phyloP scores from a whole-genome alignment of 2,797 vertebrate species.

The Trachurus trachurus region DNA sequence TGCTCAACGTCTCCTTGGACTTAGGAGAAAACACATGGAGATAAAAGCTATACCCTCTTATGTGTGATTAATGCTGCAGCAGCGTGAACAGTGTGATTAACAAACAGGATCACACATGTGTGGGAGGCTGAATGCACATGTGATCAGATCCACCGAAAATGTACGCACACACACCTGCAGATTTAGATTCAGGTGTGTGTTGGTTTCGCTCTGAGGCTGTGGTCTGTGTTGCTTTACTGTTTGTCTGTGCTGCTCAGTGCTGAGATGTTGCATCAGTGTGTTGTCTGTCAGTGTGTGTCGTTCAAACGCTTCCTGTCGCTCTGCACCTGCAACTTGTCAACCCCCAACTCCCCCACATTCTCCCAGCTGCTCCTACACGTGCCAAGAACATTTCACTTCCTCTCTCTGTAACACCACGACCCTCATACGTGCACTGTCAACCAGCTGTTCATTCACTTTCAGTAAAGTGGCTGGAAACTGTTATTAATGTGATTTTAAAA shows the following conservation, averaged over 20 bases:
- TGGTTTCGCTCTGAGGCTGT: constrained; percentile 31
- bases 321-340: constrained; percentile 37
- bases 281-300: constrained; percentile 24
- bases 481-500: not conserved
- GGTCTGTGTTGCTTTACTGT: constrained; percentile 58
- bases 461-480: constrained; percentile 24
- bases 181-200: not conserved
- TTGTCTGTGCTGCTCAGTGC: constrained; percentile 50
- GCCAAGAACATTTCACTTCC: constrained; percentile 23
- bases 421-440: constrained; percentile 4
- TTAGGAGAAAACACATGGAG: constrained; percentile 62
- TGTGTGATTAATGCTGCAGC: constrained; percentile 35
- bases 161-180: not conserved
- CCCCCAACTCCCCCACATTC: constrained; percentile 33
- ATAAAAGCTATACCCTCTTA: constrained; percentile 54
- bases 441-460: constrained; percentile 57
- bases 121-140: constrained; percentile 15
- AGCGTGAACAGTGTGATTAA: constrained; percentile 29
- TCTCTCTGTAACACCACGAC: constrained; percentile 30
- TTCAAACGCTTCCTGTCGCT: constrained; percentile 28
- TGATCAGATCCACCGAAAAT: constrained; percentile 12
- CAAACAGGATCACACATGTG: constrained; percentile 1
- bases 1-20: constrained; percentile 37
- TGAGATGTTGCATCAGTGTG: constrained; percentile 35
- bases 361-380: constrained; percentile 18